Percentiles rank a stretch among this genome's conserved stretches.
Conservation (phyloP, 2,113 vertebrate species). For the Ifrita kowaldi region DNA sequence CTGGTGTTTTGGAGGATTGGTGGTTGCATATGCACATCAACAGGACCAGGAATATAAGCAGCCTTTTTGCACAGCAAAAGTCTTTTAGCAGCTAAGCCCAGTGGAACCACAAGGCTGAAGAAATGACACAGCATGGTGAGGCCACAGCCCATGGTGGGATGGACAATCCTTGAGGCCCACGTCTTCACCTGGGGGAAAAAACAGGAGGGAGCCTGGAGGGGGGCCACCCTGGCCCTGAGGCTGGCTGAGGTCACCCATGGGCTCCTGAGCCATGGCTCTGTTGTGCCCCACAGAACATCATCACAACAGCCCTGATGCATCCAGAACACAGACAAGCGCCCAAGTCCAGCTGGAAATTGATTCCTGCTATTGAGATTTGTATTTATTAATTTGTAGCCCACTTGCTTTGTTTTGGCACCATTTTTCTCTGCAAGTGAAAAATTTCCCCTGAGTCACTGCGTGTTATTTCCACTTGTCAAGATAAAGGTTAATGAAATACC, state of each 20-base stretch:
- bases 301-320: background rate
- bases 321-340: background rate
- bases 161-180: background rate
- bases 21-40: background rate
- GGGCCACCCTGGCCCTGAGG: rapidly evolving
- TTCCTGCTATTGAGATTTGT: background rate
- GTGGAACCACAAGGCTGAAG: background rate
- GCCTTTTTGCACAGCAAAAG: background rate
- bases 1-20: background rate
- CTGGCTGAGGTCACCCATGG: background rate
- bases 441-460: constrained; percentile 14
- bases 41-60: background rate
- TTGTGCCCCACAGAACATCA: rapidly evolving
- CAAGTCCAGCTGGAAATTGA: background rate
- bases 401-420: background rate
- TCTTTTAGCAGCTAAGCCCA: background rate
- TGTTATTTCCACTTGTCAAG: constrained; percentile 61
- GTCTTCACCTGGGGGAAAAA: background rate
- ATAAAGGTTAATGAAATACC: constrained; percentile 66
- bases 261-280: rapidly evolving
- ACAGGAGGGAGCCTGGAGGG: background rate
- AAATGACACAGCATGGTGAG: rapidly evolving
- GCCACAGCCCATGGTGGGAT: background rate
- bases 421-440: constrained; percentile 48
- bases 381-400: constrained; percentile 26